Conservation (phyloP, 2,113 vertebrate species). For the Urocynchramus pylzowi region DNA sequence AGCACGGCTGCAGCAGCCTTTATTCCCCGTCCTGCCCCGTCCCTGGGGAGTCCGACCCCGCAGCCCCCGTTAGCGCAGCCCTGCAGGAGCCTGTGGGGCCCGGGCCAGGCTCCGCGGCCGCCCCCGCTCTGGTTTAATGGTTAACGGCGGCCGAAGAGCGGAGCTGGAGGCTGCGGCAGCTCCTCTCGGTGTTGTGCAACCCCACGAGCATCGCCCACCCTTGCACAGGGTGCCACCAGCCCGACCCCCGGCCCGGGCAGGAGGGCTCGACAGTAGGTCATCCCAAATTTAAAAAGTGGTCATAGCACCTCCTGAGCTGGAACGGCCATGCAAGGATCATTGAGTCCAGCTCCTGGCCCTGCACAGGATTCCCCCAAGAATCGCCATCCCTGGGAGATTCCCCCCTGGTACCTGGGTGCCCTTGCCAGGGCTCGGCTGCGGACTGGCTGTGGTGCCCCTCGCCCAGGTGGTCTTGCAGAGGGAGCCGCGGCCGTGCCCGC, state of each 20-base stretch:
- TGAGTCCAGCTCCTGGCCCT: not conserved
- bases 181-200: constrained; percentile 7
- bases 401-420: rapidly evolving
- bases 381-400: not conserved
- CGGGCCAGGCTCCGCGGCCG: not conserved
- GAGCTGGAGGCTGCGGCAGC: not conserved
- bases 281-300: not conserved
- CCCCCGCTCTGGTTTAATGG: constrained; percentile 36
- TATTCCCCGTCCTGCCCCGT: not conserved
- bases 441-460: not conserved
- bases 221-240: not conserved
- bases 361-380: too few species aligned
- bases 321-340: not conserved
- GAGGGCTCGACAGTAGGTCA: not conserved
- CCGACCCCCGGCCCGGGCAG: not conserved
- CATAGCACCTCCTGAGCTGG: not conserved
- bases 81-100: not conserved
- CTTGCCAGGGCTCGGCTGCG: rapidly evolving
- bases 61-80: not conserved
- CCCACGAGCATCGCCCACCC: not conserved
- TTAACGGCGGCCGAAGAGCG: constrained; percentile 28
- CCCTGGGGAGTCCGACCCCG: not conserved
- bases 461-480: rapidly evolving
- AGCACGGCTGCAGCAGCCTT: not conserved
- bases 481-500: not conserved